A percentile compares a stretch with the other conserved stretches of the same genome.
phyloP scores from a whole-genome alignment of 1,140 invertebrate species.

The Megalonaias nervosa region DNA sequence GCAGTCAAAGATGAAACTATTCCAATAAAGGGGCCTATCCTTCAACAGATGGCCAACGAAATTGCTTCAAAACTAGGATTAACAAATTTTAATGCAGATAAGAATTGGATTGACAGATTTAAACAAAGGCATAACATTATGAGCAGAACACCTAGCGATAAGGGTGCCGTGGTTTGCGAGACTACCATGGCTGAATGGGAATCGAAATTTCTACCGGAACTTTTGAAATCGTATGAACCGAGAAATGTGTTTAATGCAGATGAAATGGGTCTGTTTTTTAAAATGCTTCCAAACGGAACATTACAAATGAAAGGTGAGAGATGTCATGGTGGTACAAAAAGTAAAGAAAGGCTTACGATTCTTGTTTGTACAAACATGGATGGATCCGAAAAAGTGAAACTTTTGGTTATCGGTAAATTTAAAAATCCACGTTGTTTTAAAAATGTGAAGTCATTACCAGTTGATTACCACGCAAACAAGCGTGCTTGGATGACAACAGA shows the following conservation, averaged over 20 bases:
- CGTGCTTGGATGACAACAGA: constrained; percentile 73
- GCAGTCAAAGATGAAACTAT: background rate
- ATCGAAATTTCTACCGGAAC: background rate
- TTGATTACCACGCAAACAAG: constrained; percentile 68
- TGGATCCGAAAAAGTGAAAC: constrained; percentile 70
- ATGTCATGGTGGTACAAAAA: constrained; percentile 59
- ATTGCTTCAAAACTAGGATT: background rate
- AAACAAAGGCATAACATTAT: constrained; percentile 12
- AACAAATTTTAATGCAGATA: background rate
- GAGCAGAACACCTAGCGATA: background rate
- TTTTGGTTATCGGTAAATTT: constrained; percentile 72
- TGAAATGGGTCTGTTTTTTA: constrained; percentile 11
- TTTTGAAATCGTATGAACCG: background rate
- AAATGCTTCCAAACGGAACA: constrained; percentile 10
- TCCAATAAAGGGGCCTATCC: background rate
- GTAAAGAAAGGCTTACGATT: constrained; percentile 71
- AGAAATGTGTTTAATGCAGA: constrained; percentile 21
- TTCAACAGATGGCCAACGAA: background rate
- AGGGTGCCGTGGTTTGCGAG: background rate
- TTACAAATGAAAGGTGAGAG: constrained; percentile 6
- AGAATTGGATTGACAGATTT: background rate
- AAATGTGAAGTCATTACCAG: constrained; percentile 63
- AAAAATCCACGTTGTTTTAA: constrained; percentile 72
- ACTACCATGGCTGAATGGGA: background rate
- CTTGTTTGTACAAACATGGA: constrained; percentile 68